These are phyloP conservation scores for Eciton burchellii DNA, from an alignment of 1,140 invertebrate genomes.

Conservation along the genomic window DNA sequence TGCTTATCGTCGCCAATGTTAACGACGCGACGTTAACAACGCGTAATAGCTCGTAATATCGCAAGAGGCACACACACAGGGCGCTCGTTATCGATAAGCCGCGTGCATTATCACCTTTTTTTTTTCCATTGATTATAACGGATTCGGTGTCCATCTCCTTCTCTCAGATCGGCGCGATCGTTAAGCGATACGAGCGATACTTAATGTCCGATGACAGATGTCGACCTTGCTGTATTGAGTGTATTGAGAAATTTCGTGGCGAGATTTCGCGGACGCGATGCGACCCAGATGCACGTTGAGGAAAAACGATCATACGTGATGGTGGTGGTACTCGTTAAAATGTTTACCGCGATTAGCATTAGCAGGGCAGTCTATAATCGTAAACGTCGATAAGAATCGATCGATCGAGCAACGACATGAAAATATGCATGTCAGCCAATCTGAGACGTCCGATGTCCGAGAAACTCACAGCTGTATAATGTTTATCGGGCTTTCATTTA, in stretches of 20 bases:
- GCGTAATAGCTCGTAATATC: neutral
- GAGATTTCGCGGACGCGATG: slow-evolving; percentile 45
- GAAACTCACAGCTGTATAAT: too few relatives aligned
- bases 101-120: neutral
- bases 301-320: neutral
- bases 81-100: neutral
- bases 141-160: neutral
- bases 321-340: neutral
- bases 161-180: neutral
- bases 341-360: neutral
- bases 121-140: slow-evolving; percentile 22
- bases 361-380: neutral
- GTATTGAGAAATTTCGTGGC: slow-evolving; percentile 55
- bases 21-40: neutral
- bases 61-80: neutral
- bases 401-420: neutral
- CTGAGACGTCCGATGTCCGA: too few relatives aligned
- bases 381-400: neutral
- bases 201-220: slow-evolving; percentile 27
- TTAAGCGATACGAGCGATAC: slow-evolving; percentile 17
- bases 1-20: neutral
- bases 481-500: too few relatives aligned
- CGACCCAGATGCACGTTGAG: slow-evolving; percentile 40
- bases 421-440: too few relatives aligned
- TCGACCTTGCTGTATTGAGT: slow-evolving; percentile 27